A percentile compares a stretch with the other conserved stretches of the same genome.
These are phyloP conservation scores for Hartigia nigra DNA, from an alignment of 2,888 invertebrate species.

Conservation along the genomic window DNA sequence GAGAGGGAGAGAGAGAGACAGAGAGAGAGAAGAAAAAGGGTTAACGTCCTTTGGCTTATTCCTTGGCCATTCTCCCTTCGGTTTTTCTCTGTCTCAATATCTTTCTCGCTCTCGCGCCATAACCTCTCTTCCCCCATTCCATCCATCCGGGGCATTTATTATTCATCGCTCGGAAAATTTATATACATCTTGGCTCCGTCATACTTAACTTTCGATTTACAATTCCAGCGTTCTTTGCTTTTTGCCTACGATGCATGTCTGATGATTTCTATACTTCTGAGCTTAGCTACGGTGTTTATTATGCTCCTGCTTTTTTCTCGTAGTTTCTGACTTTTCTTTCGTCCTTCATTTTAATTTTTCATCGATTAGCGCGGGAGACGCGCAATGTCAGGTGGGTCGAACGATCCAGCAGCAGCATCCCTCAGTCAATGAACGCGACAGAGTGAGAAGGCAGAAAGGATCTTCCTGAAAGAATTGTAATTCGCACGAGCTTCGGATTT, in stretches of 20 bases:
- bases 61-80: conserved; percentile 34
- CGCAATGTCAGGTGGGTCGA: neutral
- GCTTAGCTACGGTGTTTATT: neutral
- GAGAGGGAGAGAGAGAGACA: conserved; percentile 25
- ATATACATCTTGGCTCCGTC: conserved; percentile 43
- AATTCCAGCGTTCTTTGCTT: conserved; percentile 26
- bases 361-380: neutral
- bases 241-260: neutral
- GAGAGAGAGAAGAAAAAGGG: conserved; percentile 47
- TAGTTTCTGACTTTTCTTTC: neutral
- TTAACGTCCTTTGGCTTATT: conserved; percentile 57
- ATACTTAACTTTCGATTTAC: conserved; percentile 46
- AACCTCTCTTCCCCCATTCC: conserved; percentile 15
- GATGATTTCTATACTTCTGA: neutral
- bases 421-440: neutral
- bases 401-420: neutral
- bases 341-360: neutral
- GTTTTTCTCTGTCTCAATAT: neutral
- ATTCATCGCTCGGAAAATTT: conserved; percentile 54
- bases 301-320: neutral
- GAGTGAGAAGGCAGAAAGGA: neutral
- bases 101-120: neutral
- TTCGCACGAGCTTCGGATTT: neutral
- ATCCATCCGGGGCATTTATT: conserved; percentile 46
- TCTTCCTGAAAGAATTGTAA: neutral